Evolutionary conservation across 2,888 invertebrate species (phyloP).

Genomic region (Acrocera orbiculus): DNA sequence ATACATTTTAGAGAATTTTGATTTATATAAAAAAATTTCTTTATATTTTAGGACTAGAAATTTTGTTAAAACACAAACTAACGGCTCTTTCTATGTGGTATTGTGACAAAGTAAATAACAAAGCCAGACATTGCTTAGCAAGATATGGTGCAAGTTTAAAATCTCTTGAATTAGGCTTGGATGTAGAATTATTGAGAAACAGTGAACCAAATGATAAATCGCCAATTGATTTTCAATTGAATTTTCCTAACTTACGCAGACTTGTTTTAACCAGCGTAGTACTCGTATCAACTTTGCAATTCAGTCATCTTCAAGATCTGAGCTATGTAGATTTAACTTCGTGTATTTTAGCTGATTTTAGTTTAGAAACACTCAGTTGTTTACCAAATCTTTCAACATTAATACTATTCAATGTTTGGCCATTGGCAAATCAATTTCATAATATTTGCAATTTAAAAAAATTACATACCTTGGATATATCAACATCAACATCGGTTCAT

Average conservation of each 20-base stretch:
- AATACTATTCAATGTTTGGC: conserved; percentile 63
- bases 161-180: conserved; percentile 52
- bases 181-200: conserved; percentile 41
- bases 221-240: conserved; percentile 42
- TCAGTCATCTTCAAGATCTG: conserved; percentile 23
- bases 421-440: conserved; percentile 36
- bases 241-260: conserved; percentile 27
- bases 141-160: conserved; percentile 48
- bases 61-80: conserved; percentile 54
- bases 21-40: no score
- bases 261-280: conserved; percentile 29
- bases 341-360: conserved; percentile 29
- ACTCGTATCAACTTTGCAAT: conserved; percentile 25
- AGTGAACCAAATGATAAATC: conserved; percentile 32
- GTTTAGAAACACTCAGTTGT: conserved; percentile 34
- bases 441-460: conserved; percentile 40
- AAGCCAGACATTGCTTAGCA: conserved; percentile 48
- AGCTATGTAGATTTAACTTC: conserved; percentile 28
- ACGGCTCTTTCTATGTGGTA: conserved; percentile 56
- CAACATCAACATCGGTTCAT: conserved; percentile 43
- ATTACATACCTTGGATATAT: conserved; percentile 66
- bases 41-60: conserved; percentile 33
- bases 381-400: conserved; percentile 53
- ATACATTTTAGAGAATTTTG: no score
- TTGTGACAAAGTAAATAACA: conserved; percentile 47